Conservation (phyloP, 2,113 vertebrate species). For the Rhegmatorhina hoffmannsi region DNA sequence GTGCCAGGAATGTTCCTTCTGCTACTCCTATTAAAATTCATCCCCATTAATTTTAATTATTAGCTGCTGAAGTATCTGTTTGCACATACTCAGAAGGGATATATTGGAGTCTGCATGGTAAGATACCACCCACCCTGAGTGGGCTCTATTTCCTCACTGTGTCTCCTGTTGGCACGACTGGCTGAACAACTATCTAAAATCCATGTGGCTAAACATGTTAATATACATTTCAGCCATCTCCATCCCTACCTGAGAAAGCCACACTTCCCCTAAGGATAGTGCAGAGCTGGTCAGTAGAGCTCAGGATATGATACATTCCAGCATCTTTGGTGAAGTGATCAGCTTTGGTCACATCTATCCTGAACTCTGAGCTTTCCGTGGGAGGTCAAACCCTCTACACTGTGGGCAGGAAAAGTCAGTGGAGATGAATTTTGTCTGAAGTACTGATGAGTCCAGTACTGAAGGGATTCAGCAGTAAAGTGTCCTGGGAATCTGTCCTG, state of each 20-base stretch:
- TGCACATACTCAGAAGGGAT: neutral
- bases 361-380: accelerated
- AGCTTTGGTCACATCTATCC: neutral
- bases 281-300: neutral
- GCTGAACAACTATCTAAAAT: neutral
- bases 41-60: conserved; percentile 10
- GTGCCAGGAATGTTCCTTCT: neutral
- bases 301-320: neutral
- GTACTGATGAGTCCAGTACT: neutral
- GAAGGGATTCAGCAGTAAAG: neutral
- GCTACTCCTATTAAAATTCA: conserved; percentile 9
- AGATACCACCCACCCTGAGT: neutral
- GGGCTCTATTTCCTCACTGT: neutral
- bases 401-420: neutral
- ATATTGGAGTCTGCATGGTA: neutral
- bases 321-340: neutral
- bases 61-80: conserved; percentile 3
- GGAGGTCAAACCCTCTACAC: neutral
- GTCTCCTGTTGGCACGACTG: neutral
- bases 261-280: neutral
- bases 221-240: neutral
- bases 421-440: neutral
- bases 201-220: neutral
- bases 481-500: neutral
- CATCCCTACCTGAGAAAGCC: neutral